Evolutionary conservation across 2,797 vertebrate genomes (phyloP), one percentile per base, ranked within the genome.

Genomic region (Zenarchopterus dispar): DNA sequence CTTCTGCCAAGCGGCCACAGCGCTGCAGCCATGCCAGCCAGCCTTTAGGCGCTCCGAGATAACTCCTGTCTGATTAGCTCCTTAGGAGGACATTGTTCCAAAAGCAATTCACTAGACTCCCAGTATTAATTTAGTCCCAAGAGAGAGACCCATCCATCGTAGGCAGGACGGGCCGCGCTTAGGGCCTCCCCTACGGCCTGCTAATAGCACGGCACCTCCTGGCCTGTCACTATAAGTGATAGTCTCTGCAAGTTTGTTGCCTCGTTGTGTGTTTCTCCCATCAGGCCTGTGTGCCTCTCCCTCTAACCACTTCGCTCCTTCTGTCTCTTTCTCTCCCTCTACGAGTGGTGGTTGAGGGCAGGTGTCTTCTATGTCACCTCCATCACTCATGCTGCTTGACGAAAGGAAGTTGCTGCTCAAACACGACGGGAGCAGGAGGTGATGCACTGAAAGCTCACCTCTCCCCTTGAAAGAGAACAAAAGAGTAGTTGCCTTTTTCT

Each of bases 71-170:
- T 91, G 90, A 92, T 90, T 90, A 91, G 88, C 90, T 93, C 90
- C 89, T 89, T 88, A 89, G 90, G 86, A 93, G 84, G 87, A 88
- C 87, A 86, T 89, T 90, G 88, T 88, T 92, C 89, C 87, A 91
- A 92, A 92, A 92, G 89, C 91, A 92, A 92, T 92, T 92, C 90
- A 90, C 89, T 88, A 62, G 73, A 91, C 89, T 91, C 88, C 85
- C 86, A 90, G 90, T 91, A 91, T 92, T 93, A 93, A 93, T 93
- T 92, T 89, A 91, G 90, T 91, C 82, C 89, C 65, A 57, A 71
- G 81, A 92, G 86, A 90, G 85, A 90, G 90, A 85, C 76, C 82
- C 88, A 93, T 93, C 90, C 90, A 93, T 93, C 91, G 65, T 90
- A 18, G 80, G 79, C 65, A 64, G 85, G 85, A 77, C 47, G 78